phyloP scores from a whole-genome alignment of 2,888 invertebrate species.

The Drosophila kuntzei region DNA sequence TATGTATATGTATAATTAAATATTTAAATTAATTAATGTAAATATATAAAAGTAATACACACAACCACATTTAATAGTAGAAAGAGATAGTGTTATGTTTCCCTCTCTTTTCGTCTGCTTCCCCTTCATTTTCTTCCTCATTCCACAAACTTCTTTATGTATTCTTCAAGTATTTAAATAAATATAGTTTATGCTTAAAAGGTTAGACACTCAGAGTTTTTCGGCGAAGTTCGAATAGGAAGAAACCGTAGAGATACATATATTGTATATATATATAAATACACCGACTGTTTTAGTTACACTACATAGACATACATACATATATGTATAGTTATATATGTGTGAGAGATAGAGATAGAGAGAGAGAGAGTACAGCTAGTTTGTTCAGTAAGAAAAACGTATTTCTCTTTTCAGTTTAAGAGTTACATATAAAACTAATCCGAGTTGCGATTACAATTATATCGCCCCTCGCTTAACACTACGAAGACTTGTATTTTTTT shows the following conservation, averaged over 20 bases:
- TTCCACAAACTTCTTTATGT: conserved; percentile 7
- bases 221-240: conserved; percentile 72
- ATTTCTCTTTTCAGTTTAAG: conserved; percentile 11
- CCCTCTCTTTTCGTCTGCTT: conserved; percentile 5
- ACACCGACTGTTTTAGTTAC: conserved; percentile 60
- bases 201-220: conserved; percentile 76
- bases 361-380: conserved; percentile 64
- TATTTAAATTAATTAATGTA: conserved; percentile 37
- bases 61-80: conserved; percentile 75
- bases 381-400: conserved; percentile 73
- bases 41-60: conserved; percentile 72
- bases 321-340: conserved; percentile 21
- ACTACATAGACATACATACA: conserved; percentile 51
- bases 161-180: conserved; percentile 31
- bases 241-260: conserved; percentile 65
- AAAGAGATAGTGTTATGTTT: conserved; percentile 28
- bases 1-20: conserved; percentile 28
- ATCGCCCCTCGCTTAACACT: conserved; percentile 49
- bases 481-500: conserved; percentile 55
- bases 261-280: conserved; percentile 38
- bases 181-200: conserved; percentile 57
- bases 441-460: conserved; percentile 35
- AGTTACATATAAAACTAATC: conserved; percentile 47
- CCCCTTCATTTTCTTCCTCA: neutral
- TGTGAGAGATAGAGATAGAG: conserved; percentile 40